Evolutionary conservation across 2,888 invertebrate species (phyloP), one percentile per base, ranked within the genome.

Genomic region (Allophyes oxyacanthae): DNA sequence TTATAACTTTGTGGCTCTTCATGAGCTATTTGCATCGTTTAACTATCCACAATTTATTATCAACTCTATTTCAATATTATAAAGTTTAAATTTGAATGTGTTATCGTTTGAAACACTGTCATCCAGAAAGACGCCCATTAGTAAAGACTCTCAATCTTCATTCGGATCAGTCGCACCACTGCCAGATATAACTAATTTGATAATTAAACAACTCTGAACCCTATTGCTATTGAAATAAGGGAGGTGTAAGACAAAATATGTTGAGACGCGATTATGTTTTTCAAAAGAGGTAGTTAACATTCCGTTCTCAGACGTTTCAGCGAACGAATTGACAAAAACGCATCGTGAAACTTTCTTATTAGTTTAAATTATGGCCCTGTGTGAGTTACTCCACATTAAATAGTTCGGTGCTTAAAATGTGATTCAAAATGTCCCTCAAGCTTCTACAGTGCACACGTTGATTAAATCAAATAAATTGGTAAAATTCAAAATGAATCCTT

Each of bases 21-120:
- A 79, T 83, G 69, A 89, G 90, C 92, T 92, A 93, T 93, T 93
- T 92, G 91, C 90, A 93, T 89, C 91, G 83, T 90, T 93, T 92
- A 92, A 88, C 54, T 32, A 1, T 0, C 9, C 15, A 6, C 72
- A 75, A 66, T 5, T 34, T 14, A 83, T 69, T 74, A 38, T 60
- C 37, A 58, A 81, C 85, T 64, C 34, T 86, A 79, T 28, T 0
- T 0, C 0, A 0, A 26, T 0, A 0, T 0, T 0, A n/a, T 73
- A 86, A 37, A 68, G 72, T 51, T 65, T 37, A 62, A 6, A 66
- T 49, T 82, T 8, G 20, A 46, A 53, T 36, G 26, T 1, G 0
- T 6, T 20, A 4, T 0, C 28, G 14, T 74, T 79, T 82, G 86
- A 83, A 83, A 87, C 84, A 91, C 86, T 93, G 92, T 92, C 92